These are phyloP conservation scores for Ecdyonurus torrentis DNA, from an alignment of 2,888 invertebrate species.

Conservation along the genomic window DNA sequence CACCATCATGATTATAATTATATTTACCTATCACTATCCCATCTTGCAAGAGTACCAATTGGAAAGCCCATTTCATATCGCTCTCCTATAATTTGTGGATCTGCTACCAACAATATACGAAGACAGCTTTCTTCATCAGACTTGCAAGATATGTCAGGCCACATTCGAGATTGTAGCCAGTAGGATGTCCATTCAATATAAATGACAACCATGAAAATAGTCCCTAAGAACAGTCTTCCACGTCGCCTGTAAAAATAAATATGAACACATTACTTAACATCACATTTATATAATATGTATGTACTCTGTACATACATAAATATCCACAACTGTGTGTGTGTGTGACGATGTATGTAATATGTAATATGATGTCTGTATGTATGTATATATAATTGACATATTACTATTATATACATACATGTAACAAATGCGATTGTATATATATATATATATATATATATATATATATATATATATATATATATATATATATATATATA, in stretches of 20 bases:
- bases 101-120: constrained; percentile 59
- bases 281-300: too few relatives aligned
- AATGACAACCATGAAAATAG: constrained; percentile 18
- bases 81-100: constrained; percentile 85
- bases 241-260: background rate
- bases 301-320: too few relatives aligned
- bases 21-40: constrained; percentile 75
- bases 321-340: too few relatives aligned
- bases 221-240: background rate
- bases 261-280: too few relatives aligned
- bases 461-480: too few relatives aligned
- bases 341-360: too few relatives aligned
- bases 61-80: constrained; percentile 45
- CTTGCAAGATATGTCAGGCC: constrained; percentile 26
- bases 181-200: constrained; percentile 42
- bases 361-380: too few relatives aligned
- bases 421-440: too few relatives aligned
- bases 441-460: too few relatives aligned
- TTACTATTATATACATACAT: too few relatives aligned
- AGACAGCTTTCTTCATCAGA: constrained; percentile 28
- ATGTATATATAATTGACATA: too few relatives aligned
- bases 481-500: too few relatives aligned
- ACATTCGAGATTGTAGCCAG: constrained; percentile 31
- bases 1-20: background rate
- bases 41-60: constrained; percentile 53